Evolutionary conservation across 1,140 invertebrate species (phyloP).

Genomic region (Asobara japonica): DNA sequence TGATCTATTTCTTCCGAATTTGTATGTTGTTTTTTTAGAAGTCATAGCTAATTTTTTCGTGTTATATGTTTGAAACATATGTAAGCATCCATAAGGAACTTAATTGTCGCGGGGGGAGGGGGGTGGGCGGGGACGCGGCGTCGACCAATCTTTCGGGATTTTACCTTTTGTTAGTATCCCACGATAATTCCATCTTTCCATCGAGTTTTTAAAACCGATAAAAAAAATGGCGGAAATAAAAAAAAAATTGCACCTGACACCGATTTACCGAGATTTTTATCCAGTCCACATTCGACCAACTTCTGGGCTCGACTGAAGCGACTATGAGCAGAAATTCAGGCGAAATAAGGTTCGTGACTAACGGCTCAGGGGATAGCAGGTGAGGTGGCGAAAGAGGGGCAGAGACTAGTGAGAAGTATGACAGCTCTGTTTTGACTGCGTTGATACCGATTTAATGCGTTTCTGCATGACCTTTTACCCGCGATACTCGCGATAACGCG

Average conservation of each 20-base stretch:
- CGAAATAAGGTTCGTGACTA: constrained; percentile 32
- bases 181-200: not conserved
- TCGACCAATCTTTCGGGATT: too few relatives aligned
- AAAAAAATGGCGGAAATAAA: not conserved
- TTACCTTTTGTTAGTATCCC: too few relatives aligned
- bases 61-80: too few relatives aligned
- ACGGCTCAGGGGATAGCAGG: not conserved
- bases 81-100: too few relatives aligned
- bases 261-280: constrained; percentile 5
- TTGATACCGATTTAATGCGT: not conserved
- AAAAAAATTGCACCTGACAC: too few relatives aligned
- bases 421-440: not conserved
- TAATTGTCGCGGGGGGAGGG: too few relatives aligned
- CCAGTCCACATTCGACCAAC: constrained; percentile 14
- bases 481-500: not conserved
- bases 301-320: constrained; percentile 17
- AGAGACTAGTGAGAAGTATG: not conserved
- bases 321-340: constrained; percentile 19
- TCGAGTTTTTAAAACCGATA: not conserved
- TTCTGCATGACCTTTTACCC: not conserved
- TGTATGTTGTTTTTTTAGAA: too few relatives aligned
- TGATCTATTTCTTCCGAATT: too few relatives aligned
- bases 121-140: too few relatives aligned
- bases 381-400: not conserved
- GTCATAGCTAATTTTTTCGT: too few relatives aligned